Base-by-base conservation (phyloP, 2,113 vertebrate species). In the Forbesichthys papilliferus region DNA sequence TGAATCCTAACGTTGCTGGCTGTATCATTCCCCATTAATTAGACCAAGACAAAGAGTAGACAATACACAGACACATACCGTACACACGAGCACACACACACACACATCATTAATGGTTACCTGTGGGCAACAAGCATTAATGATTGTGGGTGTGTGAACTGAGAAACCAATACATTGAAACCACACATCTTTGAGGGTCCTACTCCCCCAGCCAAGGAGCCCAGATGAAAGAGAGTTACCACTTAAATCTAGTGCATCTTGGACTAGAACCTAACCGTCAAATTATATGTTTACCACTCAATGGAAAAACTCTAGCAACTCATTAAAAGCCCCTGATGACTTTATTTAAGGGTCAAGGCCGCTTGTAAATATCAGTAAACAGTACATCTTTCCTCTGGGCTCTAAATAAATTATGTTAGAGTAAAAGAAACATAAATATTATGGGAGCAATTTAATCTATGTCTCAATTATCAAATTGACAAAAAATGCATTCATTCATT, bases 11-110 rank as follows among this genome's bases (percentile, higher is more conserved):
- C 36, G 36, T 16, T 3, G 86, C 73, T 82, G 82, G 85, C 90
- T 90, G 92, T 94, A 93, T 93, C 92, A 93, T 93, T 94, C 93
- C 93, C 92, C 91, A 89, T 93, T 91, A 94, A 93, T 93, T 93
- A 93, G 92, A 92, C 89, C 84, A 72, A 79, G 73, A 90, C 79
- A 77, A 77, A 81, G 74, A 79, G 61, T 77, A 77, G 78, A 87
- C 84, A 75, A 47, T 63, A 58, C 74, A 48, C 70, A 48, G 67
- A 69, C 27, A 10, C 69, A 48, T 69, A 59, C 74, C 3, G 27
- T 27, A 61, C 66, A 18, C 74, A 69, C 78, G 71, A 81, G 65
- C 77, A 63, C 81, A 18, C 48, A 48, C 73, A 83, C 84, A 85
- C 81, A 51, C 83, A 58, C 57, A 71, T 92, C 91, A 92, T 93